phyloP scores from a whole-genome alignment of 2,113 vertebrate genomes.

The Odocoileus virginianus region DNA sequence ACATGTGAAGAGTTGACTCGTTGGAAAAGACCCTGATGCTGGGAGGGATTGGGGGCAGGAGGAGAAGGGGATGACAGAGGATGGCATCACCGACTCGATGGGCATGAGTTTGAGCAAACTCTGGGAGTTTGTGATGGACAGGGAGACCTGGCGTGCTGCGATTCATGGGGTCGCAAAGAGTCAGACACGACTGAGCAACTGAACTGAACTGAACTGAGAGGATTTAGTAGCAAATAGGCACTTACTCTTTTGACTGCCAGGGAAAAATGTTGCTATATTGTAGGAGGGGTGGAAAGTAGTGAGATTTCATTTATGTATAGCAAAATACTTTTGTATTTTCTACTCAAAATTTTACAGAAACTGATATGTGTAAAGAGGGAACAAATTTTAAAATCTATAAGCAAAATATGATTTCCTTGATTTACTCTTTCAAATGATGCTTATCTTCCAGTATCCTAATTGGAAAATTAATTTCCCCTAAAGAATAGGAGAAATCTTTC shows the following conservation, averaged over 20 bases:
- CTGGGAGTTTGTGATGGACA: too few relatives aligned
- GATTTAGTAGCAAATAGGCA: neutral
- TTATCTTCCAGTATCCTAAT: neutral
- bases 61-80: too few relatives aligned
- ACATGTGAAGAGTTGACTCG: too few relatives aligned
- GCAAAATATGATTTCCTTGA: neutral
- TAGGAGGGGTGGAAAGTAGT: neutral
- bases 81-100: too few relatives aligned
- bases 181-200: too few relatives aligned
- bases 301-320: neutral
- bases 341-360: neutral
- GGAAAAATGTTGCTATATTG: neutral
- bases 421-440: neutral
- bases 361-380: neutral
- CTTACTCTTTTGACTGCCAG: neutral
- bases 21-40: too few relatives aligned
- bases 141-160: too few relatives aligned
- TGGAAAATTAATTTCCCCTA: neutral
- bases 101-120: too few relatives aligned
- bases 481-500: neutral
- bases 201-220: too few relatives aligned
- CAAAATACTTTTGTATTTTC: neutral
- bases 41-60: too few relatives aligned
- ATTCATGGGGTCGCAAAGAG: too few relatives aligned
- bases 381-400: neutral